Base-by-base conservation (phyloP, 2,797 vertebrate species). In the Avahi laniger region DNA sequence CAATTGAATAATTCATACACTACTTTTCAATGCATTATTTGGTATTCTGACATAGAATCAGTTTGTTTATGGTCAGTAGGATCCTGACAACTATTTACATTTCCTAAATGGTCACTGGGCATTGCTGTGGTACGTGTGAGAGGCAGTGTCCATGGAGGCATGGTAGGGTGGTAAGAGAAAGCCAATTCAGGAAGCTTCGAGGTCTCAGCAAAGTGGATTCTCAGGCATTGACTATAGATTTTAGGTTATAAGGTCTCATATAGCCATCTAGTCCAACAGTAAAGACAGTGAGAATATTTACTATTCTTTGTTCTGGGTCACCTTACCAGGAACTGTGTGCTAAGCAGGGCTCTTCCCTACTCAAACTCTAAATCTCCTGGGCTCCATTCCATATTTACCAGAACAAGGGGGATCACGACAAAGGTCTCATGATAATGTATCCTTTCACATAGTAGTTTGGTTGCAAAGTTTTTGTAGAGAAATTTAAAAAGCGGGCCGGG, bases 401-500 rank as follows among this genome's bases (percentile, higher is more conserved):
- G 75, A 17, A 79, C 15, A 87, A 80, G 54, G 15, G 24, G 3
- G 8, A 70, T 85, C 26, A 33, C 33, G 35, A 43, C 24, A 93
- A 73, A 82, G 89, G 7, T 87, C 41, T 93, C 46, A 35, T 59
- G 41, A 43, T 30, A 70, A 38, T 38, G 22, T 33, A 73, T 83
- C 20, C 20, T 41, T 96, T 89, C 67, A 89, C 35, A 48, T 1
- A 70, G 24, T 89, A 83, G 35, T 86, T 96, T 92, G 43, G 17
- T 90, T 65, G 94, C 82, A 88, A 82, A 52, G 12, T 41, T 85
- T 88, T 63, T 67, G 7, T 75, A 33, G 90, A 94, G 63, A 93
- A 79, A 30, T 30, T 78, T 57, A 26, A 4, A 57, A 57, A 26
- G 54, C 24, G 1, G 3, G 54, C 54, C 9, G 9, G 54, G 54